Base-by-base conservation (phyloP, 2,888 invertebrate genomes). In the Pollenia griseotomentosa region DNA sequence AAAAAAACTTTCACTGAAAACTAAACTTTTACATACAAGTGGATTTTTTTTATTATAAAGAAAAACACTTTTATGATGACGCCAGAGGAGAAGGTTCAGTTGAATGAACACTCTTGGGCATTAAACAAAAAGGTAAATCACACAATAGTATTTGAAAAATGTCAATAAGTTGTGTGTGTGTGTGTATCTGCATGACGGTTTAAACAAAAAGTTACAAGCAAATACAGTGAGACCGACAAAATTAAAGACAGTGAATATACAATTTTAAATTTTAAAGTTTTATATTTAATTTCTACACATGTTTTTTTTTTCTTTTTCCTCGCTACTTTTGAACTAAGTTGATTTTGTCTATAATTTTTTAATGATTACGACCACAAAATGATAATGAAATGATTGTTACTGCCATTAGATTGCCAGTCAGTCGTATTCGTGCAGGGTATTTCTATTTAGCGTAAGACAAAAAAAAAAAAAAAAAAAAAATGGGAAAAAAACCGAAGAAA, bases 331-430 rank as follows among this genome's bases (percentile, higher is more conserved):
- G 4, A 33, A 33, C 33, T 6, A 33, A 33, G n/a, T 70, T 48
- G 23, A 65, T 66, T 48, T 65, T 83, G n/a, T 59, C 19, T 53
- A 9, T 46, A 68, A 12, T 68, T 83, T 70, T 66, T 14, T 40
- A 78, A 68, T 77, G 42, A 51, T 61, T n/a, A 85, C 66, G 16
- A 23, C 59, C 46, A 74, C 61, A 61, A 68, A 61, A 84, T 78
- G 68, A 42, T 84, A 84, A 87, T 82, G 68, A 87, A 84, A 81
- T 70, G 66, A 77, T 77, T 81, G 87, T 78, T 87, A 68, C 78
- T 74, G 74, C 68, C 78, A 63, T 70, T 74, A 82, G 68, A 82
- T 71, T 42, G 66, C 6, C 33, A 33, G 33, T 6, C 33, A 33
- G 33, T 59, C 14, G 46, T 71, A 78, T 14, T 66, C 48, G 48